These are phyloP conservation scores for Ectropis grisescens DNA, from an alignment of 1,140 invertebrate genomes.

Conservation along the genomic window DNA sequence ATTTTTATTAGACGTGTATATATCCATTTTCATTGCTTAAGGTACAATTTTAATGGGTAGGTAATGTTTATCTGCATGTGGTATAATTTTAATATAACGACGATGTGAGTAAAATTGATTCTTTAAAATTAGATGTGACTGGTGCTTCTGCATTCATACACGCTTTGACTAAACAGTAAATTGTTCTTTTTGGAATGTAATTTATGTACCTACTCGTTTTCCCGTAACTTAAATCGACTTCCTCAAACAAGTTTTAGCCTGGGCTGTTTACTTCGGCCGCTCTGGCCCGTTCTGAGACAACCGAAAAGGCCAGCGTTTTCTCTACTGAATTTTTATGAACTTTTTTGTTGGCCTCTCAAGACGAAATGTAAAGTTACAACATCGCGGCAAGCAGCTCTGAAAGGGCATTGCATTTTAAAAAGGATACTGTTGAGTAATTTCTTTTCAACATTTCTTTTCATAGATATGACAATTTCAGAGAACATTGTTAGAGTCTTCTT, in stretches of 20 bases:
- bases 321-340: constrained; percentile 51
- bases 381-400: constrained; percentile 18
- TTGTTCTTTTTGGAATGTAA: no score
- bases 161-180: no score
- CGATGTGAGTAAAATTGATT: no score
- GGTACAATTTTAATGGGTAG: no score
- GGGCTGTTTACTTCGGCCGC: constrained; percentile 38
- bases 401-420: constrained; percentile 21
- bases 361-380: constrained; percentile 28
- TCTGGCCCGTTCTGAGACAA: constrained; percentile 24
- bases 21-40: no score
- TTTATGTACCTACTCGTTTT: constrained; percentile 21
- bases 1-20: no score
- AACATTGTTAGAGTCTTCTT: no score
- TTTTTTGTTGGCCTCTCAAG: constrained; percentile 42
- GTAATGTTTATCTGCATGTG: no score
- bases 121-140: no score
- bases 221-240: constrained; percentile 59
- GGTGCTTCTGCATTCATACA: no score
- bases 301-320: constrained; percentile 42
- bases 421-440: constrained; percentile 22
- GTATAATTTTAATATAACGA: no score
- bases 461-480: no score
- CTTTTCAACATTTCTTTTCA: constrained; percentile 11
- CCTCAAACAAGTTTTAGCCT: constrained; percentile 41